A percentile compares a stretch with the other conserved stretches of the same genome.
Conservation (phyloP, 2,797 vertebrate genomes). For the Chaetodon trifasciatus region DNA sequence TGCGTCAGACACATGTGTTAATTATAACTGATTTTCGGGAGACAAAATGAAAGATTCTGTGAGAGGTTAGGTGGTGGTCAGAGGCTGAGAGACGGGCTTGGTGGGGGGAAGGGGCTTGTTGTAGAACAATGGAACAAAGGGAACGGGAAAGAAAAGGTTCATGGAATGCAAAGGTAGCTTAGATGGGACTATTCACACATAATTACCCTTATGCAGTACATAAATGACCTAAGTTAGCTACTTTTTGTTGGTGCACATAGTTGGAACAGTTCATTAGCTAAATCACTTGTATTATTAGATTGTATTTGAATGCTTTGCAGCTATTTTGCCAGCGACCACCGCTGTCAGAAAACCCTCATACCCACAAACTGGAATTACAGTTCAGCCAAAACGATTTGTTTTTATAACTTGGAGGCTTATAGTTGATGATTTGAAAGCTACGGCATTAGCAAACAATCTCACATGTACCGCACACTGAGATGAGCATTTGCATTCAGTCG, state of each 20-base stretch:
- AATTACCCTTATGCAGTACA: too few relatives aligned
- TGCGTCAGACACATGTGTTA: slow-evolving; percentile 63
- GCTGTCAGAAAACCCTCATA: background rate
- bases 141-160: background rate
- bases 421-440: background rate
- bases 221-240: background rate
- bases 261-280: background rate
- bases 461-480: background rate
- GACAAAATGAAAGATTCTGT: slow-evolving; percentile 27
- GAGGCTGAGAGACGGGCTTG: background rate
- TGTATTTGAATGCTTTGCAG: background rate
- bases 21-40: slow-evolving; percentile 70
- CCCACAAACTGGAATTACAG: background rate
- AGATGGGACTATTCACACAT: background rate
- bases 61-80: background rate
- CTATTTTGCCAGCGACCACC: background rate
- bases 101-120: background rate
- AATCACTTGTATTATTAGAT: background rate
- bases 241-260: background rate
- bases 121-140: background rate
- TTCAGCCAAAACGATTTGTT: too few relatives aligned
- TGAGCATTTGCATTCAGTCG: background rate
- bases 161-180: background rate
- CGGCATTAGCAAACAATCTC: too few relatives aligned
- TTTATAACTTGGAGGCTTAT: background rate